Evolutionary conservation across 2,113 vertebrate genomes (phyloP).

Genomic region (Phasianus colchicus): DNA sequence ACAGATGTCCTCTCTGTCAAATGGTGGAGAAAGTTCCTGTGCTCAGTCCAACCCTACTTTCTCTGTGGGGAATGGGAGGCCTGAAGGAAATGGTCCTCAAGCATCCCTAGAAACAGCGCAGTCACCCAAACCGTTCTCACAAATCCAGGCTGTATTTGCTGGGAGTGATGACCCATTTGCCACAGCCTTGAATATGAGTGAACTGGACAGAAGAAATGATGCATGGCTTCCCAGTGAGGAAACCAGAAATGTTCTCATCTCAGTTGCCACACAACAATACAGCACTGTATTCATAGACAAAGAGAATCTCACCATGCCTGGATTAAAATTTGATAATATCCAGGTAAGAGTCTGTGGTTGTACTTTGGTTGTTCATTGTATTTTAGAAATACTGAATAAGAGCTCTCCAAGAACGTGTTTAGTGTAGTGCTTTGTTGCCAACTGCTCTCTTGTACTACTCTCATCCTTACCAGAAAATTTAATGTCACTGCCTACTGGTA

Average conservation of each 20-base stretch:
- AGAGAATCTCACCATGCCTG: slow-evolving; percentile 94
- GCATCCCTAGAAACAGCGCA: slow-evolving; percentile 60
- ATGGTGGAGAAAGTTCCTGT: slow-evolving; percentile 45
- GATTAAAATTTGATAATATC: slow-evolving; percentile 96
- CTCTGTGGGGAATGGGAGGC: slow-evolving; percentile 47
- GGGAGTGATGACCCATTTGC: slow-evolving; percentile 93
- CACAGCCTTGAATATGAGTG: slow-evolving; percentile 93
- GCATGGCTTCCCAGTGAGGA: slow-evolving; percentile 93
- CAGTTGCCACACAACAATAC: slow-evolving; percentile 89
- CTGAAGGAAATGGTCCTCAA: slow-evolving; percentile 20
- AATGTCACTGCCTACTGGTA: neutral
- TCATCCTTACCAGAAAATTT: neutral
- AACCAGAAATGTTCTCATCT: slow-evolving; percentile 85
- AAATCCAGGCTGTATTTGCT: slow-evolving; percentile 92
- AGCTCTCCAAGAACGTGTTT: neutral
- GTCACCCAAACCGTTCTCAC: slow-evolving; percentile 83
- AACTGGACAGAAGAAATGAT: slow-evolving; percentile 92
- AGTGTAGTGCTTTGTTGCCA: neutral
- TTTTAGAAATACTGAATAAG: neutral
- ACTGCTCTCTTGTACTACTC: neutral
- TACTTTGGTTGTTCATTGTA: neutral
- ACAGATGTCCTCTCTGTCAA: slow-evolving; percentile 74
- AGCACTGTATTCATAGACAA: slow-evolving; percentile 85
- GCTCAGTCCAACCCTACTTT: slow-evolving; percentile 68
- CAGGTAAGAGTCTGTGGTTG: slow-evolving; percentile 82